Percentiles rank a stretch among this genome's conserved stretches.
Conservation (phyloP, 2,113 vertebrate species). For the Pycnonotus jocosus region DNA sequence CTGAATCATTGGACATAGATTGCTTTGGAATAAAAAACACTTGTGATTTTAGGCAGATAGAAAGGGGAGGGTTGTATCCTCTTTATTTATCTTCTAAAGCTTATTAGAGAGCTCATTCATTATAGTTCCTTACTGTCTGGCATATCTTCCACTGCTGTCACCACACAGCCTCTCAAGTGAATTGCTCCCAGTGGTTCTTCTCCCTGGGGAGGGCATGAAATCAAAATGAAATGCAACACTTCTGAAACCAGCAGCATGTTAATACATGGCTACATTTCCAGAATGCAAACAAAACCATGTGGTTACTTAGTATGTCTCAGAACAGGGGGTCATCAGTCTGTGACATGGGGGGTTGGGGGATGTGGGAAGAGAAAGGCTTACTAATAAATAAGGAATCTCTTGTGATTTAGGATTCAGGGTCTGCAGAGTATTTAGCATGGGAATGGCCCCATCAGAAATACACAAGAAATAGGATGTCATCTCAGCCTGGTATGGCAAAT, state of each 20-base stretch:
- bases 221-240: neutral
- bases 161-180: conserved; percentile 87
- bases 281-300: neutral
- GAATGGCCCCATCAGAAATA: neutral
- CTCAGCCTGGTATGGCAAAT: neutral
- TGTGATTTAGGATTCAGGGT: neutral
- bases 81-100: too few relatives aligned
- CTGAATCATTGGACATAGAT: neutral
- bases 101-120: neutral
- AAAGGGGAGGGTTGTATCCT: neutral
- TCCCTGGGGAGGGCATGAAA: conserved; percentile 59
- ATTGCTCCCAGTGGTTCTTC: conserved; percentile 87
- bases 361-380: neutral
- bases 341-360: neutral
- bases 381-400: neutral
- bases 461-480: neutral
- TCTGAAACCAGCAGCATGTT: neutral
- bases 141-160: conserved; percentile 87
- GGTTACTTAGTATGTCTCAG: neutral
- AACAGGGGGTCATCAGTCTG: neutral
- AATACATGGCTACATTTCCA: neutral
- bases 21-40: neutral
- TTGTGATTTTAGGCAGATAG: neutral
- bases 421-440: neutral
- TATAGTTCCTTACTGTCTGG: conserved; percentile 80